Percentiles rank a stretch among this genome's conserved stretches.
phyloP scores from a whole-genome alignment of 2,888 invertebrate species.

The Ganaspis brasiliensis region DNA sequence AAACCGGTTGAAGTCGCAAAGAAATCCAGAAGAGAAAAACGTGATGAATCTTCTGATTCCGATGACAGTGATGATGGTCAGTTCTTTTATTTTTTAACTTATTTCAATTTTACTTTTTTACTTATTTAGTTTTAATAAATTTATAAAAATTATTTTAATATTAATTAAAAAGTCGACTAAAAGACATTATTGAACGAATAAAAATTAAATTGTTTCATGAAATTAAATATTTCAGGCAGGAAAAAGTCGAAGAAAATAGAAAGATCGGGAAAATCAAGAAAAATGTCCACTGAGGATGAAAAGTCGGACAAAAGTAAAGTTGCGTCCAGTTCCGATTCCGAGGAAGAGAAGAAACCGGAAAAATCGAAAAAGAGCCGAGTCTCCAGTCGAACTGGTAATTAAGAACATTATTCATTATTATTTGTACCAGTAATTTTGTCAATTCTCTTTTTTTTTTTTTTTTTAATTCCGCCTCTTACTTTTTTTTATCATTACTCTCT shows the following conservation, averaged over 20 bases:
- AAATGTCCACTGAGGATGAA: slow-evolving; percentile 81
- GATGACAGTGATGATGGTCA: slow-evolving; percentile 75
- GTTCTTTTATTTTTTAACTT: slow-evolving; percentile 27
- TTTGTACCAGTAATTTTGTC: too few species aligned
- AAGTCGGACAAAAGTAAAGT: slow-evolving; percentile 82
- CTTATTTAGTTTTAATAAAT: too few species aligned
- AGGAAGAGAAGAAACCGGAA: slow-evolving; percentile 80
- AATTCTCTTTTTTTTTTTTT: too few species aligned
- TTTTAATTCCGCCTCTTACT: too few species aligned
- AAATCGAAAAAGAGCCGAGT: slow-evolving; percentile 74
- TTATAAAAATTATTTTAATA: neutral
- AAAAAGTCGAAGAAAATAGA: slow-evolving; percentile 76
- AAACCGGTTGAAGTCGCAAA: slow-evolving; percentile 72
- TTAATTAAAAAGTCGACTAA: too few species aligned
- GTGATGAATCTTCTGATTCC: slow-evolving; percentile 76
- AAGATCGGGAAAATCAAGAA: slow-evolving; percentile 74
- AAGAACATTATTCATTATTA: neutral
- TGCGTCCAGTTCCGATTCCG: slow-evolving; percentile 82
- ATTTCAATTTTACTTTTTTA: too few species aligned
- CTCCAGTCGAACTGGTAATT: slow-evolving; percentile 70
- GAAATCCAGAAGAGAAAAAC: slow-evolving; percentile 73
- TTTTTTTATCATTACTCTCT: too few species aligned
- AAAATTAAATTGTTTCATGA: too few species aligned
- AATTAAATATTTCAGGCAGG: too few species aligned
- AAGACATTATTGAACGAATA: too few species aligned